Evolutionary conservation across 2,797 vertebrate genomes (phyloP).

Genomic region (Rallus crepitans): DNA sequence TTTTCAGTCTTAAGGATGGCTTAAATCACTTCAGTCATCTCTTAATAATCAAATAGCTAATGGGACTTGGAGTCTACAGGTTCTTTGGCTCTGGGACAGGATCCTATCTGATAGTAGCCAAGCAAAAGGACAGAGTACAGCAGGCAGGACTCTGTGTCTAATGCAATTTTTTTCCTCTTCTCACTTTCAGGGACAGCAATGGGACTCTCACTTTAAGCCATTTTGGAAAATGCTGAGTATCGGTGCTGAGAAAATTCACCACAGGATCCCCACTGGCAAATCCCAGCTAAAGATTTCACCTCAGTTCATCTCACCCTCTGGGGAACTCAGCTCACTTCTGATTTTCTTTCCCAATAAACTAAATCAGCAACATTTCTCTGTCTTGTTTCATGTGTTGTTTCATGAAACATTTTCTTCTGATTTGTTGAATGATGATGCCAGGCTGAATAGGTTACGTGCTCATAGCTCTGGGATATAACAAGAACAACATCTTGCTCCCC

Average conservation of each 20-base stretch:
- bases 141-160: background rate
- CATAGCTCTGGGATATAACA: background rate
- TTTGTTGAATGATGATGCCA: constrained; percentile 5
- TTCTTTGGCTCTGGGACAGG: background rate
- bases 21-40: background rate
- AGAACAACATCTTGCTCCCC: background rate
- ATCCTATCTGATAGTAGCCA: background rate
- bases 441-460: background rate
- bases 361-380: constrained; percentile 52
- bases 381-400: constrained; percentile 4
- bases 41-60: background rate
- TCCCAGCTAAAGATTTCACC: constrained; percentile 30
- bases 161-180: background rate
- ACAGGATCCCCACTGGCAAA: constrained; percentile 19
- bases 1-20: background rate
- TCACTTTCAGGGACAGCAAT: constrained; percentile 16
- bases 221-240: constrained; percentile 53
- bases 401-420: constrained; percentile 18
- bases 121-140: background rate
- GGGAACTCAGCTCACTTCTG: constrained; percentile 15
- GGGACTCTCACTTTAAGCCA: constrained; percentile 28
- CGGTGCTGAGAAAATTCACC: constrained; percentile 2
- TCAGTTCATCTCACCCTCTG: constrained; percentile 25
- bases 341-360: constrained; percentile 66
- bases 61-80: background rate